Evolutionary conservation across 2,888 invertebrate species (phyloP).

Genomic region (Noctua janthe): DNA sequence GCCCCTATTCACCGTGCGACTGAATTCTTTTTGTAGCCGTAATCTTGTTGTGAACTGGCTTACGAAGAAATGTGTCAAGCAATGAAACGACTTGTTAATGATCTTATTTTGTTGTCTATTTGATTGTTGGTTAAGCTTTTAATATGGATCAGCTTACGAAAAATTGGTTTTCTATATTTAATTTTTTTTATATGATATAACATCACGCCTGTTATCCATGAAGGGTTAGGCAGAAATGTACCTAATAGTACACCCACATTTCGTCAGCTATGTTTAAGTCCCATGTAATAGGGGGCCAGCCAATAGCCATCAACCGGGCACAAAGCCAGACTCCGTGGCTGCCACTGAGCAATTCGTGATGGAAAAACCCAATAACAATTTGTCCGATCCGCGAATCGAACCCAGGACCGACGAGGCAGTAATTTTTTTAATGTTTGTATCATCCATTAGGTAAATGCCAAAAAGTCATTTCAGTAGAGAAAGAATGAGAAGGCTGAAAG

Average conservation of each 20-base stretch:
- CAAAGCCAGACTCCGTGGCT: too few relatives aligned
- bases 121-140: conserved; percentile 16
- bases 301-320: too few relatives aligned
- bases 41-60: conserved; percentile 64
- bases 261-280: too few relatives aligned
- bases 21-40: conserved; percentile 68
- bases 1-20: conserved; percentile 70
- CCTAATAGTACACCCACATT: too few relatives aligned
- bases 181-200: background rate
- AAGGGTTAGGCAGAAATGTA: too few relatives aligned
- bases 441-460: background rate
- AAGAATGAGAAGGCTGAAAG: background rate
- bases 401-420: background rate
- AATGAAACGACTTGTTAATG: conserved; percentile 52
- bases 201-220: background rate
- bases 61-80: conserved; percentile 52
- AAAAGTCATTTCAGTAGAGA: background rate
- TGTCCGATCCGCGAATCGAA: too few relatives aligned
- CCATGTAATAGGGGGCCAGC: too few relatives aligned
- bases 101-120: conserved; percentile 49
- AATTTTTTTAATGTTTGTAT: background rate
- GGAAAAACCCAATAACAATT: too few relatives aligned
- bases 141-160: background rate
- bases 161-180: background rate
- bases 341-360: too few relatives aligned